Evolutionary conservation across 2,888 invertebrate genomes (phyloP), one percentile per base, ranked within the genome.

Genomic region (Strigamia transsilvanica): DNA sequence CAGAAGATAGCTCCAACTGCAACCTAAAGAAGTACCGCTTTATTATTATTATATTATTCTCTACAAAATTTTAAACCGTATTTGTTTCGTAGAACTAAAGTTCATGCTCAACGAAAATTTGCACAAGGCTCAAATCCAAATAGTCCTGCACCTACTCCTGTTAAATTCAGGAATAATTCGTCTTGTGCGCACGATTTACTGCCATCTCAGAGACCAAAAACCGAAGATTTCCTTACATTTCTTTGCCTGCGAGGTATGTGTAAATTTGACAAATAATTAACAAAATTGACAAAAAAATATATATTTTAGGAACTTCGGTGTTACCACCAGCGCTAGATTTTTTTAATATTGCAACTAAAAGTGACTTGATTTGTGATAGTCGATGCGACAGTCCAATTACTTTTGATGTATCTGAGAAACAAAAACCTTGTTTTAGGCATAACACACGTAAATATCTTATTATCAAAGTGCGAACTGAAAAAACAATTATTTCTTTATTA

Each of bases 51-150:
- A n/a, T 73, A 18, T 6, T 1, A 73, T 13, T 73, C 3, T 32
- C 18, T 73, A 73, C 38, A 38, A 79, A 0, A 12, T 83, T 41
- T 83, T 80, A 82, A 73, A 27, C 83, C 78, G 82, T 80, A 81
- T 77, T 87, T 88, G 61, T 41, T 32, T 83, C 82, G 42, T 85
- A 93, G 93, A 87, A 92, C 92, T 77, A 93, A 94, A 89, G 93
- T 94, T 83, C 94, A 94, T 87, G 95, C 94, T 73, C 95, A 95
- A 88, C 90, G 95, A 84, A 95, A 95, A 89, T 95, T 95, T 90
- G 95, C 95, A 46, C 94, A 94, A 88, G 94, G 94, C 85, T 92
- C 92, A 21, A 91, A 91, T 42, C 90, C 90, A 84, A 91, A 85
- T 82, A 87, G 90, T 86, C 90, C 91, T 34, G 88, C 90, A 82